Base-by-base conservation (phyloP, 2,797 vertebrate species). In the Natrix natrix region DNA sequence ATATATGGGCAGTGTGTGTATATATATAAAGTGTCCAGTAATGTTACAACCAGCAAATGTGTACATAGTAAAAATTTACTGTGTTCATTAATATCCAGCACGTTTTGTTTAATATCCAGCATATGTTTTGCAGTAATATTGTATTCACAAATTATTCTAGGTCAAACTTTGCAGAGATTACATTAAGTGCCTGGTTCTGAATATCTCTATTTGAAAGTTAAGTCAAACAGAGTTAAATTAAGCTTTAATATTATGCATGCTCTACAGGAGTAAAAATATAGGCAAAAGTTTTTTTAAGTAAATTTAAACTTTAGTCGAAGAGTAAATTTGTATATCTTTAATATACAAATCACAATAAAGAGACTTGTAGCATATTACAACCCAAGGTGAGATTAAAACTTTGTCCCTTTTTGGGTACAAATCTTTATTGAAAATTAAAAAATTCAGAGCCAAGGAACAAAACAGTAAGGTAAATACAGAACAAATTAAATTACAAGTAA, bases 401-500 rank as follows among this genome's bases (percentile, higher is more conserved):
- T 88, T 88, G n/a, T 88, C 43, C 86, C 60, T 91, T 94, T 93
- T 69, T 24, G 88, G 93, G 93, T 88, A 95, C 94, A 96, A 93
- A 87, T 52, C 87, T 95, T 91, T 91, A 91, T 86, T 3, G 0
- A 87, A 95, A 95, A 90, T 90, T 94, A 74, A 93, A 95, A 93
- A 48, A 92, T 95, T 93, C 92, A 86, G 87, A 83, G 10, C 74
- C 28, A 37, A 3, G 26, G 28, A 59, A 88, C 92, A 94, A 96
- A 97, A 94, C 90, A 92, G 32, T 92, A 87, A 93, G 89, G 59
- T 94, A 95, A 95, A 94, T 94, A 93, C 91, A 90, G 93, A 96
- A 94, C 94, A 96, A 96, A 96, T 95, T 95, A 95, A 95, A 95
- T 97, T 95, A 95, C 93, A 95, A 90, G 91, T 95, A 93, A 94